phyloP scores from a whole-genome alignment of 2,888 invertebrate species.

The Lepidocyrtoides sp. region DNA sequence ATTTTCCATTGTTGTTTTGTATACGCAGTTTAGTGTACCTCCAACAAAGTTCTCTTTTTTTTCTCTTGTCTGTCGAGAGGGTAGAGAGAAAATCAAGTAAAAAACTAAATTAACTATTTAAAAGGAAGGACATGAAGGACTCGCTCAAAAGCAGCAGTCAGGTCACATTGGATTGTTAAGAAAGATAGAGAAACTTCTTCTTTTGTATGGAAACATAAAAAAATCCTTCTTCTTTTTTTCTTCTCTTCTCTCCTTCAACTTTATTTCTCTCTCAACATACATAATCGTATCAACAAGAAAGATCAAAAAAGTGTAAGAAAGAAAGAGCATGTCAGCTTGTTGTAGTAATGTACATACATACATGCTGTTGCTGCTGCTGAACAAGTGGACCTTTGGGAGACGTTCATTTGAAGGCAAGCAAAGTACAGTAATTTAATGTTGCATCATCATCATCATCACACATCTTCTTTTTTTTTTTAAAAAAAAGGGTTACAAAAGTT shows the following conservation, averaged over 20 bases:
- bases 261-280: background rate
- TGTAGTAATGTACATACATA: too few species aligned
- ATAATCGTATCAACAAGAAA: constrained; percentile 66
- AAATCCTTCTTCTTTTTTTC: constrained; percentile 30
- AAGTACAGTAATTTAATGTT: constrained; percentile 46
- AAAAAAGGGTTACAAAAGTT: constrained; percentile 44
- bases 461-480: background rate
- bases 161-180: constrained; percentile 25
- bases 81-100: background rate
- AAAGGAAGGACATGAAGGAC: constrained; percentile 14
- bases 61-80: background rate
- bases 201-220: constrained; percentile 60
- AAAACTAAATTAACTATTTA: constrained; percentile 65
- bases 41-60: constrained; percentile 33
- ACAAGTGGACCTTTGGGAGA: constrained; percentile 78
- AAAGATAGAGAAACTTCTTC: constrained; percentile 56
- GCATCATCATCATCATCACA: too few species aligned
- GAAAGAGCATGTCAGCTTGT: background rate
- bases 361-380: background rate
- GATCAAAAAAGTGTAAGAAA: constrained; percentile 60
- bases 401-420: constrained; percentile 13
- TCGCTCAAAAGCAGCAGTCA: background rate
- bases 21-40: constrained; percentile 5
- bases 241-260: constrained; percentile 18
- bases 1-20: constrained; percentile 9